Base-by-base conservation (phyloP, 2,113 vertebrate species). In the Zosterops lateralis region DNA sequence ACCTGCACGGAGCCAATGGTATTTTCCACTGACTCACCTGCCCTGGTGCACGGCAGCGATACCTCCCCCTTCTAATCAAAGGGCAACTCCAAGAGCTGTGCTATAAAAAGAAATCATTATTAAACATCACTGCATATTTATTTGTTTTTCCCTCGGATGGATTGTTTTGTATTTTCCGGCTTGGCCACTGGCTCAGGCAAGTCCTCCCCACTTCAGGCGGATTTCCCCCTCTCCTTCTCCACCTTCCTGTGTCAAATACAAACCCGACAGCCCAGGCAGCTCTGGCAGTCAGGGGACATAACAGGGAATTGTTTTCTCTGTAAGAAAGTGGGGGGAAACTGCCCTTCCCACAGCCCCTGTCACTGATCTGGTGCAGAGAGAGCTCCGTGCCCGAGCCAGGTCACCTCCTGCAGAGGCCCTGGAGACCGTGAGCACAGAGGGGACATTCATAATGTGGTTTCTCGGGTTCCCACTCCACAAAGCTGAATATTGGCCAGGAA, bases 21-120 rank as follows among this genome's bases (percentile, higher is more conserved):
- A 38, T 86, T 95, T 93, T 86, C 94, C 91, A 74, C 67, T 83
- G 94, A 90, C 77, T 95, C 92, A 91, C 84, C 85, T 87, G 65
- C 28, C 78, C 25, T 0, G 0, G 42, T 1, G 13, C 85, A 21
- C 0, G 2, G 66, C 53, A 62, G 34, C 1, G 0, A 18, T 7
- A 45, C 56, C 29, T 54, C n/a, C 48, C 75, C 26, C 7, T 66
- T 66, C 74, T 68, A 45, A 82, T 44, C 94, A 84, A 66, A 78
- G 88, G 61, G 51, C 57, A 60, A 7, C 14, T 54, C 57, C 0
- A 0, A 67, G 48, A 60, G 44, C 45, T 0, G 5, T 21, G 38
- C 86, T 70, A 57, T 32, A 13, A 44, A 62, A 86, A 66, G 48
- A 28, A 38, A 54, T 9, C 10, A 44, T 62, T 76, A 70, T 70